These are phyloP conservation scores for Nymphicus hollandicus DNA, from an alignment of 2,113 vertebrate genomes.

Conservation along the genomic window DNA sequence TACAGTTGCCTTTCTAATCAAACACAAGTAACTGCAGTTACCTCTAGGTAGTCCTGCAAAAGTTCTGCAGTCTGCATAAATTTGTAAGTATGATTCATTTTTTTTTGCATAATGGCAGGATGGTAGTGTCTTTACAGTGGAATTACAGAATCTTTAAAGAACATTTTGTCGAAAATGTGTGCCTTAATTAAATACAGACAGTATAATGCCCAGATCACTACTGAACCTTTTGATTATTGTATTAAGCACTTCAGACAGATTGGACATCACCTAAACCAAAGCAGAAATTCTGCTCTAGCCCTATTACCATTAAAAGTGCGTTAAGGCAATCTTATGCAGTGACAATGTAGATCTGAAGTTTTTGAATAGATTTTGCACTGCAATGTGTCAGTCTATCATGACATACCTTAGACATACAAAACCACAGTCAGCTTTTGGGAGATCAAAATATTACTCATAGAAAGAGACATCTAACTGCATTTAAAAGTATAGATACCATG, in stretches of 20 bases:
- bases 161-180: neutral
- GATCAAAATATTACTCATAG: neutral
- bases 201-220: neutral
- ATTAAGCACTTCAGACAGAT: neutral
- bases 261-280: neutral
- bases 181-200: neutral
- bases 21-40: neutral
- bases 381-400: neutral
- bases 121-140: neutral
- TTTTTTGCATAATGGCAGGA: neutral
- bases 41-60: neutral
- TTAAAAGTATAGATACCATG: neutral
- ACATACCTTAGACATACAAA: neutral
- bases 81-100: neutral
- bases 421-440: neutral
- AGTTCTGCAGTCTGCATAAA: neutral
- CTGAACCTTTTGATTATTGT: neutral
- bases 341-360: neutral
- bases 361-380: neutral
- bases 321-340: neutral
- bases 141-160: neutral
- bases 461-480: neutral
- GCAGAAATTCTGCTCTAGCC: neutral
- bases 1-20: neutral
- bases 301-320: neutral